phyloP scores from a whole-genome alignment of 2,113 vertebrate genomes.

The Capreolus pygargus region DNA sequence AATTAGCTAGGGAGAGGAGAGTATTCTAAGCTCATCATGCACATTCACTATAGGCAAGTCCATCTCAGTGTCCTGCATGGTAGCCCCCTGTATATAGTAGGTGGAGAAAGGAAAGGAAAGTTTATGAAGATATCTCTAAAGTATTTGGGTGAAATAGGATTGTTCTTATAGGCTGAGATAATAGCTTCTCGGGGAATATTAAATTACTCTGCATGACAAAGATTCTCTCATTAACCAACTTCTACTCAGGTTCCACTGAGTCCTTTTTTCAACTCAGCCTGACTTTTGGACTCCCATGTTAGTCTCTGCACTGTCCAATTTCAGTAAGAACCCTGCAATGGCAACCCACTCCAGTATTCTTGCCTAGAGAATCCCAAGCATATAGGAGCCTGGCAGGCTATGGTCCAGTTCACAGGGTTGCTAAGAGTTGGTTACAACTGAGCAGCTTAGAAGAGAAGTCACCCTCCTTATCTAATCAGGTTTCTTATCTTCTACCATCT shows the following conservation, averaged over 20 bases:
- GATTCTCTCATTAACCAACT: background rate
- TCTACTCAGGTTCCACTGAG: background rate
- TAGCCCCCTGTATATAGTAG: background rate
- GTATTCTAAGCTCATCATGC: background rate
- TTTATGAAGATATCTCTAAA: background rate
- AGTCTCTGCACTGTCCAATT: background rate
- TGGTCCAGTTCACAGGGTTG: fast-evolving
- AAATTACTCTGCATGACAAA: background rate
- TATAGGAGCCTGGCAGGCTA: background rate
- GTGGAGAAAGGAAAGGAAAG: background rate
- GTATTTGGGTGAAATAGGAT: background rate
- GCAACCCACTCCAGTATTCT: background rate
- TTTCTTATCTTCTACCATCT: background rate
- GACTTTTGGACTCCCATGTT: background rate
- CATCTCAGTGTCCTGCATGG: background rate
- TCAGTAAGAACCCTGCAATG: background rate
- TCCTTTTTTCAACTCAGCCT: background rate
- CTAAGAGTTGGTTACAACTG: background rate
- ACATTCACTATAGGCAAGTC: background rate
- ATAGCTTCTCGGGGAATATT: background rate
- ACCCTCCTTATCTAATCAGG: background rate
- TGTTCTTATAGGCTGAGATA: background rate
- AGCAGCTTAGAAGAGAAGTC: background rate
- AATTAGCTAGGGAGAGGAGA: background rate
- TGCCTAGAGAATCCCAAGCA: background rate